phyloP scores from a whole-genome alignment of 1,140 invertebrate genomes.

The Platyscapa corneri region DNA sequence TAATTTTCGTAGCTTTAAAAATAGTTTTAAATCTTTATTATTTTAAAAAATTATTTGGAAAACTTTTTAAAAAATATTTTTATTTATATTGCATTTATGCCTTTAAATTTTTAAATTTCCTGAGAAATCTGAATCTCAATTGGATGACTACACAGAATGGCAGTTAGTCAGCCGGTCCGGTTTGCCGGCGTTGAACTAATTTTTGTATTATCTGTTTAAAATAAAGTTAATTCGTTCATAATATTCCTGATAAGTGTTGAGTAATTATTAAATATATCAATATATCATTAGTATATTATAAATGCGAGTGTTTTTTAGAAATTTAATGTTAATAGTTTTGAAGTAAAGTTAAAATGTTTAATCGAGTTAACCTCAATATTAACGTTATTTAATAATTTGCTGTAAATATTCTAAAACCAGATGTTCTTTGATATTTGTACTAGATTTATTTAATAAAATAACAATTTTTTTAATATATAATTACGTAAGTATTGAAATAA shows the following conservation, averaged over 20 bases:
- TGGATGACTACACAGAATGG: not conserved
- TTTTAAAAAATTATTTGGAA: not conserved
- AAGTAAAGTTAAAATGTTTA: conserved; percentile 3
- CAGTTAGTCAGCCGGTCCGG: conserved; percentile 16
- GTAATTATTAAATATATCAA: conserved; percentile 6
- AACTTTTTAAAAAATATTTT: not conserved
- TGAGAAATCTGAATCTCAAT: not conserved
- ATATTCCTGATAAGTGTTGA: not conserved
- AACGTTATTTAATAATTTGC: not conserved
- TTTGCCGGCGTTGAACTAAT: conserved; percentile 14
- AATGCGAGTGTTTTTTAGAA: conserved; percentile 23
- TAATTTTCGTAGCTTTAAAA: not conserved
- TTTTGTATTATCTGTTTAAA: conserved; percentile 11
- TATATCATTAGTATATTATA: not conserved
- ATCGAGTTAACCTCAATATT: conserved; percentile 27
- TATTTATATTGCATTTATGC: not conserved
- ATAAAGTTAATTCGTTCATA: not conserved
- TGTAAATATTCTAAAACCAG: conserved; percentile 27
- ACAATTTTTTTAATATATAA: not conserved
- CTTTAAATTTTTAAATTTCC: not conserved
- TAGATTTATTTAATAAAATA: not conserved
- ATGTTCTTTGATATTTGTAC: not conserved
- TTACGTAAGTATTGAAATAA: conserved; percentile 4
- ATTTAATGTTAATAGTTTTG: not conserved
- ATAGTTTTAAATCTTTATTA: not conserved